These are phyloP conservation scores for Pseudococcus viburni DNA, from an alignment of 2,888 invertebrate species.

Conservation along the genomic window DNA sequence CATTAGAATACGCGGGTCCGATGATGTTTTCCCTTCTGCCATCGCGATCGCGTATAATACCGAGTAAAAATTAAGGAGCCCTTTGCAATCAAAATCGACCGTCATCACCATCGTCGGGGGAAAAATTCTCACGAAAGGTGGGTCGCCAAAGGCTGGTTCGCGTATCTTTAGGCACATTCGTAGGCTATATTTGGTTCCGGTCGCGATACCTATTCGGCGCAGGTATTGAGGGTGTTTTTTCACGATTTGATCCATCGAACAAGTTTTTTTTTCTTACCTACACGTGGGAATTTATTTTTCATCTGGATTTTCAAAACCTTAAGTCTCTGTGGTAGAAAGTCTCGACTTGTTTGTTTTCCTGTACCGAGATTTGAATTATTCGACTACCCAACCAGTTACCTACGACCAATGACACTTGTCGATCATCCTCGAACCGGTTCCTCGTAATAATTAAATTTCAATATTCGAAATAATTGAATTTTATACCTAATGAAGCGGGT, in stretches of 20 bases:
- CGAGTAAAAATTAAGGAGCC: neutral
- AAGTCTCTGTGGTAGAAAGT: neutral
- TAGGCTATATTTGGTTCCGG: neutral
- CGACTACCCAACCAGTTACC: neutral
- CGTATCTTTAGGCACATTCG: neutral
- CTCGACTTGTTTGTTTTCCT: neutral
- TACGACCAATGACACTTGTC: slow-evolving; percentile 20
- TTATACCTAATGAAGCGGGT: slow-evolving; percentile 22
- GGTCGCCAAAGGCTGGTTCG: neutral
- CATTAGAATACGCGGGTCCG: slow-evolving; percentile 33
- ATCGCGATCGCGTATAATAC: neutral
- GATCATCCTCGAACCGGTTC: slow-evolving; percentile 31
- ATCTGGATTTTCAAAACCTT: neutral
- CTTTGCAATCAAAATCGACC: slow-evolving; percentile 13
- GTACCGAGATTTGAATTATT: neutral
- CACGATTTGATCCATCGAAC: neutral
- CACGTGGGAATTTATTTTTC: slow-evolving; percentile 24
- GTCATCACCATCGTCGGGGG: neutral
- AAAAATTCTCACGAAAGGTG: slow-evolving; percentile 37
- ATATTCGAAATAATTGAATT: slow-evolving; percentile 27
- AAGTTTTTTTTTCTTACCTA: slow-evolving; percentile 13
- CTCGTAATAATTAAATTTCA: neutral
- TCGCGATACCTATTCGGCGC: neutral
- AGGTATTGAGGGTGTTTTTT: slow-evolving; percentile 29
- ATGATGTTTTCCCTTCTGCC: neutral